Evolutionary conservation across 2,888 invertebrate species (phyloP).

Genomic region (Serrognathus titanus): DNA sequence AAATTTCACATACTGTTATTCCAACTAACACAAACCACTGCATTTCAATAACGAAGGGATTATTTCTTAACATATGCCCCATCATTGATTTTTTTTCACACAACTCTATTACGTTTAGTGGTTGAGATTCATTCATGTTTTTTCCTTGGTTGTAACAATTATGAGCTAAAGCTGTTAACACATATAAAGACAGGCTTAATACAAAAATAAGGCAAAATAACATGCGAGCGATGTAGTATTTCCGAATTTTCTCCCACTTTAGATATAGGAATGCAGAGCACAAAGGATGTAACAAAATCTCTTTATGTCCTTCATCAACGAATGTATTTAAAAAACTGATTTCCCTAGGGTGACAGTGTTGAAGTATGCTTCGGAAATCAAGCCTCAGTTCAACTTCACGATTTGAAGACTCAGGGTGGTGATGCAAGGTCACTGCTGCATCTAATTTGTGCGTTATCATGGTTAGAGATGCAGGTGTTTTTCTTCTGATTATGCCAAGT

Average conservation of each 20-base stretch:
- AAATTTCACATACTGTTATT: slow-evolving; percentile 74
- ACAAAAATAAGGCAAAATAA: slow-evolving; percentile 78
- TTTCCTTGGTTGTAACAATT: slow-evolving; percentile 81
- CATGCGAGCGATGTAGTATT: slow-evolving; percentile 78
- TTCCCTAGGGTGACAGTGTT: slow-evolving; percentile 80
- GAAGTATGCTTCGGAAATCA: slow-evolving; percentile 77
- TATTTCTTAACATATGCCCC: slow-evolving; percentile 69
- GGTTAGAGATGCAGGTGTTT: slow-evolving; percentile 80
- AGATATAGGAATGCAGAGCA: slow-evolving; percentile 84
- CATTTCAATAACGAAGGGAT: slow-evolving; percentile 75
- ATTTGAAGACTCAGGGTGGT: slow-evolving; percentile 72
- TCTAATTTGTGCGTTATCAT: slow-evolving; percentile 81
- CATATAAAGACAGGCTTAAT: slow-evolving; percentile 75
- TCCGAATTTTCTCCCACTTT: slow-evolving; percentile 87
- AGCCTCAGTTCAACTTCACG: slow-evolving; percentile 78
- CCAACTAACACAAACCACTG: slow-evolving; percentile 80
- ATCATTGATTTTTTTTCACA: slow-evolving; percentile 77
- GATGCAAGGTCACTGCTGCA: slow-evolving; percentile 73
- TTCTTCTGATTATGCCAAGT: slow-evolving; percentile 78
- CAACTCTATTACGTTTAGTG: slow-evolving; percentile 68
- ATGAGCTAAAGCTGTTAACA: slow-evolving; percentile 77
- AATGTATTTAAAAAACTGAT: slow-evolving; percentile 84
- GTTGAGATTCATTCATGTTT: slow-evolving; percentile 62
- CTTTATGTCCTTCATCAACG: slow-evolving; percentile 85
- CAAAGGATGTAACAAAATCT: slow-evolving; percentile 79